Conservation (phyloP, 2,113 vertebrate species). For the Microtus montanus region DNA sequence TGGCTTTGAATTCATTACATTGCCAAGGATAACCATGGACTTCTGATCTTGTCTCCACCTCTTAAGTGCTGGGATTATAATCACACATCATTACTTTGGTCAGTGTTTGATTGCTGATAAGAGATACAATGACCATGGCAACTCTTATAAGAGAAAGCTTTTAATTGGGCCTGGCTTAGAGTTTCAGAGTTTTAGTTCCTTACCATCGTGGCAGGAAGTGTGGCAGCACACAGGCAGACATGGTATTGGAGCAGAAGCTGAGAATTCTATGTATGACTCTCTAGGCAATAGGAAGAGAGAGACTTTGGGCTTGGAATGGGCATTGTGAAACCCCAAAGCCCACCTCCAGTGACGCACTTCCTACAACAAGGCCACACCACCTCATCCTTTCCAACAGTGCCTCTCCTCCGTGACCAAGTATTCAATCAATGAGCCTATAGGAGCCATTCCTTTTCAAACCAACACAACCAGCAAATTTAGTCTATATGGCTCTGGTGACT, state of each 20-base stretch:
- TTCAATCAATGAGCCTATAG: neutral
- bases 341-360: neutral
- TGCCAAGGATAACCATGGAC: neutral
- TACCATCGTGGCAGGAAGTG: neutral
- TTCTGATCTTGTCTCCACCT: neutral
- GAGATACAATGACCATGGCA: neutral
- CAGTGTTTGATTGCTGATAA: neutral
- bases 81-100: too few relatives aligned
- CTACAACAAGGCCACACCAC: neutral
- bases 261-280: neutral
- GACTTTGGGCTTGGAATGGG: neutral
- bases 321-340: neutral
- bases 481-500: neutral
- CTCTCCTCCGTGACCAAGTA: neutral
- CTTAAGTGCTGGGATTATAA: neutral
- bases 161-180: neutral
- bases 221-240: neutral
- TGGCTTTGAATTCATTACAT: neutral
- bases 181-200: neutral
- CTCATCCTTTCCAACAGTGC: neutral
- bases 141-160: neutral
- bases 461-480: neutral
- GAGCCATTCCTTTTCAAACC: neutral
- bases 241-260: neutral
- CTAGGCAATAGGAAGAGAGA: neutral